Evolutionary conservation across 2,888 invertebrate species (phyloP).

Genomic region (Alviniconcha strummeri): DNA sequence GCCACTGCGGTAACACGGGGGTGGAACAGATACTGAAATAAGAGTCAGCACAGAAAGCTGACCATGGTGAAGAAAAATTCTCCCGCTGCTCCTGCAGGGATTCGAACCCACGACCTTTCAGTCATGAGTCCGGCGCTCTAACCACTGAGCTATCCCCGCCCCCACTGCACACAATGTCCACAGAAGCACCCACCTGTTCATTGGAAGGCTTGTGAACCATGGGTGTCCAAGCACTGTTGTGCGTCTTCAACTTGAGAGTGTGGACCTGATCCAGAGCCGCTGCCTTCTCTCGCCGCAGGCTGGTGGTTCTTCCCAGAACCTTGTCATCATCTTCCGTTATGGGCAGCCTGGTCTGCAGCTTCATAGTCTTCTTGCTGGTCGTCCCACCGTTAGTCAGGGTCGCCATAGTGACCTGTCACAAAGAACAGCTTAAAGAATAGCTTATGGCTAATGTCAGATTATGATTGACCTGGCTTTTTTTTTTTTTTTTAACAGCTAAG

Average conservation of each 20-base stretch:
- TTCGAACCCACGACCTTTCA: too few species aligned
- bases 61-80: too few species aligned
- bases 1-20: too few species aligned
- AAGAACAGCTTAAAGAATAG: neutral
- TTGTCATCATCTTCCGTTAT: constrained; percentile 63
- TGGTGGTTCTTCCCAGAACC: constrained; percentile 62
- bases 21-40: too few species aligned
- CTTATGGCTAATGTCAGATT: neutral
- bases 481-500: neutral
- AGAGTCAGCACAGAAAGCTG: too few species aligned
- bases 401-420: constrained; percentile 20
- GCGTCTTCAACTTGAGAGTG: constrained; percentile 66
- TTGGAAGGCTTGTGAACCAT: constrained; percentile 69
- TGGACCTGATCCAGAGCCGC: constrained; percentile 52
- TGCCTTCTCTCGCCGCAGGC: constrained; percentile 57
- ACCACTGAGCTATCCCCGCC: too few species aligned
- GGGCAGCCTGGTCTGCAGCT: constrained; percentile 46
- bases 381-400: constrained; percentile 21
- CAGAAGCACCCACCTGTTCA: constrained; percentile 61
- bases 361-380: constrained; percentile 34
- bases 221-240: constrained; percentile 72
- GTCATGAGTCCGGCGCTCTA: too few species aligned
- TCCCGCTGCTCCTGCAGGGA: too few species aligned
- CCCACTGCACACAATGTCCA: too few species aligned
- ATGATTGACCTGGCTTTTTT: too few species aligned